phyloP scores from a whole-genome alignment of 2,113 vertebrate genomes.

The Eurypyga helias region DNA sequence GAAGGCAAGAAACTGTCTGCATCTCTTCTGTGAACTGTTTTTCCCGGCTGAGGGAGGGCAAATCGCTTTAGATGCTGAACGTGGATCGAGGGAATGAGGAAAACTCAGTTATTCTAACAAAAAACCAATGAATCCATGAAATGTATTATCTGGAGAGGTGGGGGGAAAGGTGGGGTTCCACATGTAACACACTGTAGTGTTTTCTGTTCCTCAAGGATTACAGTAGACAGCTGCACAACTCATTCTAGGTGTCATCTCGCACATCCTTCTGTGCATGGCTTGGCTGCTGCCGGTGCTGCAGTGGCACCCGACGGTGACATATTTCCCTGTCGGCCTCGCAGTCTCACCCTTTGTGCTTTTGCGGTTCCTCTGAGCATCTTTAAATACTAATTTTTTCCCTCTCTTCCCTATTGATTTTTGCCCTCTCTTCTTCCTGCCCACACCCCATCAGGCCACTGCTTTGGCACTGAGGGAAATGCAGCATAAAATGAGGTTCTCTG shows the following conservation, averaged over 20 bases:
- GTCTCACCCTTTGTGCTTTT: not conserved
- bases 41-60: not conserved
- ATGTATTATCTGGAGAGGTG: not conserved
- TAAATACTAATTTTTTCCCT: not conserved
- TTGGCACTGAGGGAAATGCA: not conserved
- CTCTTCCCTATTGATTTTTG: not conserved
- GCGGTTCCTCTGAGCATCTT: not conserved
- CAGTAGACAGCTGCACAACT: not conserved
- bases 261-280: not conserved
- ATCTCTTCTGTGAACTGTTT: not conserved
- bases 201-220: not conserved
- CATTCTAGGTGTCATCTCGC: not conserved
- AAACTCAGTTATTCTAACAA: not conserved
- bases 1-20: not conserved
- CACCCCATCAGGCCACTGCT: not conserved
- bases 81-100: not conserved
- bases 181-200: rapidly evolving
- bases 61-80: not conserved
- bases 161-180: not conserved
- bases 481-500: not conserved
- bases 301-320: not conserved
- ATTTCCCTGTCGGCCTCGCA: not conserved
- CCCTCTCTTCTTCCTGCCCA: not conserved
- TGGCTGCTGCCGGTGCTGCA: conserved; percentile 6
- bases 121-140: not conserved